These are phyloP conservation scores for Eristalinus sepulchralis DNA, from an alignment of 2,888 invertebrate genomes.

Conservation along the genomic window DNA sequence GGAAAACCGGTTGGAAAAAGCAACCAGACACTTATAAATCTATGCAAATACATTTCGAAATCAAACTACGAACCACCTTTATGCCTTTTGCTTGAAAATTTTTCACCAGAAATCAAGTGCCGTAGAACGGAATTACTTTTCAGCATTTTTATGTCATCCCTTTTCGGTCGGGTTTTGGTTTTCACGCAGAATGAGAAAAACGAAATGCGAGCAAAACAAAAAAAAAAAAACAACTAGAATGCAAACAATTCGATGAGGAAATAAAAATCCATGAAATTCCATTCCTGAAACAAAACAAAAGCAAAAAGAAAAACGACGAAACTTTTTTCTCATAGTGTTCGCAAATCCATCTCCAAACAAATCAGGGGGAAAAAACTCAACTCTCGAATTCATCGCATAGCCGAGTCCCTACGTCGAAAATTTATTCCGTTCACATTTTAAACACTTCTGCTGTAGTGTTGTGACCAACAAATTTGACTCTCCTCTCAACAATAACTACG, in stretches of 20 bases:
- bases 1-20: background rate
- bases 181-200: constrained; percentile 11
- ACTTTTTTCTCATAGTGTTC: constrained; percentile 42
- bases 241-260: constrained; percentile 43
- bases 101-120: constrained; percentile 34
- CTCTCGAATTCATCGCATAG: constrained; percentile 47
- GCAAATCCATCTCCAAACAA: constrained; percentile 54
- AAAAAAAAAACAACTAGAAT: background rate
- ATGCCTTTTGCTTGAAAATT: background rate
- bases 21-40: background rate
- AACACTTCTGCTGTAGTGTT: constrained; percentile 50
- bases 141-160: constrained; percentile 51
- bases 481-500: constrained; percentile 42
- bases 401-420: constrained; percentile 41
- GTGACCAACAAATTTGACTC: constrained; percentile 52
- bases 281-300: background rate
- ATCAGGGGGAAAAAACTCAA: constrained; percentile 35
- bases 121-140: constrained; percentile 62
- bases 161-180: constrained; percentile 20
- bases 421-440: constrained; percentile 65
- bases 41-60: background rate
- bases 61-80: background rate
- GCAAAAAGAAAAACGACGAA: constrained; percentile 12
- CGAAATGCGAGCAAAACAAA: background rate
- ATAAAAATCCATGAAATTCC: constrained; percentile 61